Evolutionary conservation across 2,888 invertebrate genomes (phyloP).

Genomic region (Metallyticus violacea): DNA sequence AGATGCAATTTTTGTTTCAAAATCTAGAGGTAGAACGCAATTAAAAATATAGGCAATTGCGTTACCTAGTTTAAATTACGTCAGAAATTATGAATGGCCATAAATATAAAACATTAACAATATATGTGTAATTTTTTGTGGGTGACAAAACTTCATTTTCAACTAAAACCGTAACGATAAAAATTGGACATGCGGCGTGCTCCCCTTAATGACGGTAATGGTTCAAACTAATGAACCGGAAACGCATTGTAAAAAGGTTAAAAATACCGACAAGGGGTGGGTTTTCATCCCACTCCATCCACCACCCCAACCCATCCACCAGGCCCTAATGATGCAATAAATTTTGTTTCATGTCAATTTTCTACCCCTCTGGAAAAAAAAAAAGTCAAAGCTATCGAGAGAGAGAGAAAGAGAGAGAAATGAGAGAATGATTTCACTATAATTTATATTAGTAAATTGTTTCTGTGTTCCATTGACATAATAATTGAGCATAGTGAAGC

Average conservation of each 20-base stretch:
- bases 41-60: background rate
- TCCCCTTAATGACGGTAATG: slow-evolving; percentile 12
- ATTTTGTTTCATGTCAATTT: slow-evolving; percentile 16
- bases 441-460: slow-evolving; percentile 7
- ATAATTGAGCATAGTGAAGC: background rate
- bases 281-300: background rate
- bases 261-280: slow-evolving; percentile 16
- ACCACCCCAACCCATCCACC: background rate
- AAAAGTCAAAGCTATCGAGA: slow-evolving; percentile 2
- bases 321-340: slow-evolving; percentile 17
- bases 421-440: background rate
- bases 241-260: slow-evolving; percentile 13
- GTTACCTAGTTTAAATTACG: background rate
- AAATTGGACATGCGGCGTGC: background rate
- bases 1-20: background rate
- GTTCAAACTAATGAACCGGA: slow-evolving; percentile 15
- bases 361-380: slow-evolving; percentile 1
- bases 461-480: background rate
- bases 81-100: background rate
- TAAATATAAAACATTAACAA: background rate
- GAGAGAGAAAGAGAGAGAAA: background rate
- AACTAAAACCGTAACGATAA: slow-evolving; percentile 6
- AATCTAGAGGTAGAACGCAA: background rate
- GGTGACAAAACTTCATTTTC: slow-evolving; percentile 6
- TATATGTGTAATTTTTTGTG: background rate